Conservation (phyloP, 2,797 vertebrate species). For the Galago senegalensis region DNA sequence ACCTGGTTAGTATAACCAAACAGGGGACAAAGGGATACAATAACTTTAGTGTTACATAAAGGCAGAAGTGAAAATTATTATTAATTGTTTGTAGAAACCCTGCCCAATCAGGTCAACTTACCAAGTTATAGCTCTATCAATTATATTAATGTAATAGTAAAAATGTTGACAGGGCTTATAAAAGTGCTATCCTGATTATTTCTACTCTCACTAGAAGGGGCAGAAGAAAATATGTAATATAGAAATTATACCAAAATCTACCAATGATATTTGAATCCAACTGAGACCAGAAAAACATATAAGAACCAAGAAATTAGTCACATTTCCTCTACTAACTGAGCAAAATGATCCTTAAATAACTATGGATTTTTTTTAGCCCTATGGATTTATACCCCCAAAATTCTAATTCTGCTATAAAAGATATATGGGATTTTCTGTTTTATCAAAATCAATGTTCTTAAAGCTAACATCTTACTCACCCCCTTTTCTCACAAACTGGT, state of each 20-base stretch:
- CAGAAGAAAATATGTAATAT: slow-evolving; percentile 18
- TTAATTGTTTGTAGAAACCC: not conserved
- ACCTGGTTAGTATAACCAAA: not conserved
- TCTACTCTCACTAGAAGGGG: not conserved
- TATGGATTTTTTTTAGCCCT: slow-evolving; percentile 9
- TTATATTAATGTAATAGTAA: not conserved
- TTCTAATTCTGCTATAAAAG: not conserved
- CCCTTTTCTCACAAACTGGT: slow-evolving; percentile 34
- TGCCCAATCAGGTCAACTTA: not conserved
- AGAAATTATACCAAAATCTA: slow-evolving; percentile 64
- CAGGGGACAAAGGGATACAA: not conserved
- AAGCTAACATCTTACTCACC: slow-evolving; percentile 37
- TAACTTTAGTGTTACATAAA: not conserved
- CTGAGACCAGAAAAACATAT: not conserved
- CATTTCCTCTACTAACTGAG: not conserved
- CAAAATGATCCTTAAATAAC: slow-evolving; percentile 19
- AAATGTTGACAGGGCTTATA: slow-evolving; percentile 7
- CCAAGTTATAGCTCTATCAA: not conserved
- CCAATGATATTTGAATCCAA: slow-evolving; percentile 33
- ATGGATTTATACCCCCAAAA: slow-evolving; percentile 49
- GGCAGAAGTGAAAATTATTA: slow-evolving; percentile 10
- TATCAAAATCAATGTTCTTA: slow-evolving; percentile 42
- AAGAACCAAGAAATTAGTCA: slow-evolving; percentile 44
- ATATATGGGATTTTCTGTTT: not conserved
- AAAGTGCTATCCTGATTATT: slow-evolving; percentile 4